Evolutionary conservation across 2,113 vertebrate species (phyloP), one percentile per base, ranked within the genome.

Genomic region (Symphodus melops): DNA sequence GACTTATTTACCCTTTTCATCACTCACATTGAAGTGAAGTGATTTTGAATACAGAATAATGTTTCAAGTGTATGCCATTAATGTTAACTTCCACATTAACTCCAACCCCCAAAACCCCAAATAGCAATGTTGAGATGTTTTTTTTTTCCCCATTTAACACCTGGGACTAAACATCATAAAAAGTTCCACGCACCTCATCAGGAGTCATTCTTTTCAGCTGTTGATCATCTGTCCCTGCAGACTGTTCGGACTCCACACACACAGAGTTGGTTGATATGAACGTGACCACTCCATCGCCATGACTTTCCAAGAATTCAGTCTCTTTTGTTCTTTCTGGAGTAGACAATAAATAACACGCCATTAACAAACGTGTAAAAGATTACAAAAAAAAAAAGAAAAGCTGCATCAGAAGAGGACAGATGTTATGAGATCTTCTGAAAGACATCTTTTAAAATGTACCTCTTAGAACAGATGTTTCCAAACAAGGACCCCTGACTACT

Each of bases 291-390:
- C 90, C 92, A 36, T 96, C 95, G 25, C 89, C 92, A 37, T 91
- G 68, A 75, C 92, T 90, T 7, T 96, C 96, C 1, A 95, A 86
- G 54, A 85, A n/a, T 3, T 97, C 96, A 0, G 81, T 88, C 13
- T 98, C 97, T 80, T 93, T 96, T 67, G 87, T 65, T 89, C 89
- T 93, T 49, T 94, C 93, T 94, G 72, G 19, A 83, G 57, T 39
- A 28, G 61, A 68, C 33, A 52, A 80, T 16, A 12, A 53, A 41
- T n/a, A 23, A 28, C 14, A 75, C 9, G 6, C 2, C 36, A 19
- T 8, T 55, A 7, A 72, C 28, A 0, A 67, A 13, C 1, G 25
- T 25, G 42, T 51, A 5, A 68, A 21, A 59, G 46, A 0, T 20
- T 13, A n/a, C n/a, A n/a, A n/a, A n/a, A n/a, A n/a, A 60, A 2